These are phyloP conservation scores for Acanthiza pusilla DNA, from an alignment of 2,797 vertebrate species.

Conservation along the genomic window DNA sequence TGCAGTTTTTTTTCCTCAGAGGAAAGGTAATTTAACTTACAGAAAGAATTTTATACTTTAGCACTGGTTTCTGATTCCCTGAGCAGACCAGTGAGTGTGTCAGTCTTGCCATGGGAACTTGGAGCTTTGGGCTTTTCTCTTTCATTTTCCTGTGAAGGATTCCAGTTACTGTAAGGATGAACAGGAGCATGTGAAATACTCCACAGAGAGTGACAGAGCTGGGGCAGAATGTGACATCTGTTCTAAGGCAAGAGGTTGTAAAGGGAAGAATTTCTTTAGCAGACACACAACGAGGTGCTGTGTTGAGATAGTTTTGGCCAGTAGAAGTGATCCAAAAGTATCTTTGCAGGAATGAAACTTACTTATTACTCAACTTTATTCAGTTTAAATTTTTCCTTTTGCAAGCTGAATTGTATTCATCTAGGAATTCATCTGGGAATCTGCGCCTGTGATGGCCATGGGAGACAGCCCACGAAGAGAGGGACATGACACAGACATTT, in stretches of 20 bases:
- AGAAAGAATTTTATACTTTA: background rate
- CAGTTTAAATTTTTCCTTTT: background rate
- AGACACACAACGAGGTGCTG: background rate
- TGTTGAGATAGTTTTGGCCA: background rate
- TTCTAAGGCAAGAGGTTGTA: background rate
- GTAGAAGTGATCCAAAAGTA: background rate
- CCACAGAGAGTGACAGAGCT: background rate
- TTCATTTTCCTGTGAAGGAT: background rate
- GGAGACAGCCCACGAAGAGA: background rate
- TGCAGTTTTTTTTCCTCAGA: background rate
- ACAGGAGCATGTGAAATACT: background rate
- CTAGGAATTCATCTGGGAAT: background rate
- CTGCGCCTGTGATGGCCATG: background rate
- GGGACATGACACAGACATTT: background rate
- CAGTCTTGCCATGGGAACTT: background rate
- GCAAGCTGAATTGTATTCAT: background rate
- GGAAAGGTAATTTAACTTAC: background rate
- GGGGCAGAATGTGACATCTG: background rate
- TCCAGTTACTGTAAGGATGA: background rate
- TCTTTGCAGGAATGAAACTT: background rate
- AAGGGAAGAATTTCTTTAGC: background rate
- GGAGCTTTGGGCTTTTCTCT: background rate
- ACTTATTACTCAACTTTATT: background rate
- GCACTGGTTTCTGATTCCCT: background rate
- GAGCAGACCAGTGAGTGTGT: background rate